Evolutionary conservation across 2,888 invertebrate species (phyloP), one percentile per base, ranked within the genome.

Genomic region (Amiota minor): DNA sequence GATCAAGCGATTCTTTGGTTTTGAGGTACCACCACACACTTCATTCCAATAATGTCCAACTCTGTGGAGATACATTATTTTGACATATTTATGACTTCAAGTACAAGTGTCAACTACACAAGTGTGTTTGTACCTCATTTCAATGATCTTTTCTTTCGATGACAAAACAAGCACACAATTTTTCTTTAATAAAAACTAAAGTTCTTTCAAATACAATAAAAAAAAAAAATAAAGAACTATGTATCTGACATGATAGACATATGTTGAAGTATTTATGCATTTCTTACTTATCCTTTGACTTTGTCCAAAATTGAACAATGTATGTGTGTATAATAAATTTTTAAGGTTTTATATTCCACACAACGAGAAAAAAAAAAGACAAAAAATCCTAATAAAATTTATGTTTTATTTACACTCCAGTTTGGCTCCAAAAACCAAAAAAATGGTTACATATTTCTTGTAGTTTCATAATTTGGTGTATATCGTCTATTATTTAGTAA

Each of bases 1-100:
- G 64, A 45, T 11, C 14, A 46, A n/a, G n/a, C 12, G 35, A 35
- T 8, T 35, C 35, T 35, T 6, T 35, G 35, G 35, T 35, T 35
- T 35, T 14, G 45, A 64, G 64, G 59, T 59, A 59, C 59, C 16
- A 16, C 9, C 16, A 16, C 9, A 59, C 16, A 18, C 59, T 18
- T 35, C 16, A 16, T 18, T 18, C 59, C 2, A 35, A 1, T 2
- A 35, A 35, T 18, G 59, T 59, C 59, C 35, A 35, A 35, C 2
- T 35, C 35, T 35, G 6, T 35, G 35, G 35, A 18, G n/a, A 23
- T 62, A 75, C 75, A 75, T 78, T 85, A 86, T 87, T 87, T 87
- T 86, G 86, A 87, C 86, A 87, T 85, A 78, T 86, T 86, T 86
- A 86, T 87, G 87, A 79, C 74, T 76, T 64, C 75, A 72, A 72